Base-by-base conservation (phyloP, 2,113 vertebrate species). In the Riparia riparia region DNA sequence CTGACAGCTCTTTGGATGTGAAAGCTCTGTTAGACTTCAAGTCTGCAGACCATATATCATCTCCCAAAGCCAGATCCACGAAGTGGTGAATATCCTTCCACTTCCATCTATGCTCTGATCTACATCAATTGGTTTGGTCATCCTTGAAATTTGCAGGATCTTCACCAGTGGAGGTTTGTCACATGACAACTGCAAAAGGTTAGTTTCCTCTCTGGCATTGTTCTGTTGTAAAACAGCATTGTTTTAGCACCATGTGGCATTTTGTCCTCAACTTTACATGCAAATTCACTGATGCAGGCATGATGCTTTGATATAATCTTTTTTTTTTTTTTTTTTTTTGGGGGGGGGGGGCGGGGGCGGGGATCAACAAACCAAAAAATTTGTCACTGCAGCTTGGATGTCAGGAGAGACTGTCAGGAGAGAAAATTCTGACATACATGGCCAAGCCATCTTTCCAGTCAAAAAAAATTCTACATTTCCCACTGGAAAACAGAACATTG, bases 281-380 rank as follows among this genome's bases (percentile, higher is more conserved):
- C 6, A 68, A 64, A 51, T 5, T 76, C 61, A 71, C 15, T 47
- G 14, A 16, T 14, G 10, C 17, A 68, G 39, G 12, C 15, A 28
- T 1, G 1, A 22, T 64, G 47, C 21, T 37, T 56, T 17, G 32
- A 8, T 66, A 3, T 25, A 4, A 6, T 77, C 1, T 1, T 70
- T 83, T 41, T 53, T 37, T 76, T 66, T 50, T 15, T 39, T 82
- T 45, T 70, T 57, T 86, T 70, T 63, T 17, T 24, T 66, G 37
- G 37, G 37, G 8, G 37, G 8, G n/a, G n/a, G n/a, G n/a, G n/a
- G n/a, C n/a, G n/a, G n/a, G 37, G 14, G 14, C 6, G 8, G 24
- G 14, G 24, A 5, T 51, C 21, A 74, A 5, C 14, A 68, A 39
- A 13, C 21, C 10, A 81, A 53, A 81, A 66, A 50, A 45, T 0